Conservation (phyloP, 1,140 invertebrate species). For the Plectrocnemia conspersa region DNA sequence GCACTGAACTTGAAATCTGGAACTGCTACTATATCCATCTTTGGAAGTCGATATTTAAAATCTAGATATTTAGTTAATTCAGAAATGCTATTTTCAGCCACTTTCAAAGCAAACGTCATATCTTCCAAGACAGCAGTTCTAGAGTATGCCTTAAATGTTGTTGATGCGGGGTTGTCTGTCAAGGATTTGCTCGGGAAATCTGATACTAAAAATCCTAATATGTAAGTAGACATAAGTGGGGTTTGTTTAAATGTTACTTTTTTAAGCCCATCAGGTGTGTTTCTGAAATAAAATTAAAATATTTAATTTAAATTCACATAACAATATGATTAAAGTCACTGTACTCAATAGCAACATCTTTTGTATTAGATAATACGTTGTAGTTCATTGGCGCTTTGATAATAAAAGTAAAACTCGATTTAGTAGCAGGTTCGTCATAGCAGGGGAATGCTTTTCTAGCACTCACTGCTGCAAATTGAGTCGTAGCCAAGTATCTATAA, state of each 20-base stretch:
- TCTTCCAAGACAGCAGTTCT: slow-evolving; percentile 59
- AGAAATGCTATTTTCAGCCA: slow-evolving; percentile 47
- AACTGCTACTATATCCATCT: slow-evolving; percentile 63
- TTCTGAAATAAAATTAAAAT: no score
- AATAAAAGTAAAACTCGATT: slow-evolving; percentile 75
- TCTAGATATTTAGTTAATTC: slow-evolving; percentile 48
- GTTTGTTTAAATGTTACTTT: no score
- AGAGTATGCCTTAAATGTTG: slow-evolving; percentile 63
- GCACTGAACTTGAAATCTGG: slow-evolving; percentile 69
- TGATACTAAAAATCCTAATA: slow-evolving; percentile 72
- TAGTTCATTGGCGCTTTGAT: slow-evolving; percentile 63
- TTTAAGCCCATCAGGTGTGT: no score
- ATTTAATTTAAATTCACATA: no score
- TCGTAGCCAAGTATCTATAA: slow-evolving; percentile 71
- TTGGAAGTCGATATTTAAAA: slow-evolving; percentile 49
- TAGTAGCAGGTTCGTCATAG: slow-evolving; percentile 90
- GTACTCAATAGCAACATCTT: no score
- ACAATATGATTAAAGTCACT: no score
- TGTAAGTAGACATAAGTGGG: slow-evolving; percentile 78
- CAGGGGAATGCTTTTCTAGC: slow-evolving; percentile 89
- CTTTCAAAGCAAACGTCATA: slow-evolving; percentile 54
- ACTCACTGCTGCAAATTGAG: slow-evolving; percentile 82
- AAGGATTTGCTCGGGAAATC: slow-evolving; percentile 42
- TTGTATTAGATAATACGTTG: slow-evolving; percentile 29
- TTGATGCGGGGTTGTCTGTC: slow-evolving; percentile 44